Conservation (phyloP, 2,113 vertebrate genomes). For the Upupa epops region DNA sequence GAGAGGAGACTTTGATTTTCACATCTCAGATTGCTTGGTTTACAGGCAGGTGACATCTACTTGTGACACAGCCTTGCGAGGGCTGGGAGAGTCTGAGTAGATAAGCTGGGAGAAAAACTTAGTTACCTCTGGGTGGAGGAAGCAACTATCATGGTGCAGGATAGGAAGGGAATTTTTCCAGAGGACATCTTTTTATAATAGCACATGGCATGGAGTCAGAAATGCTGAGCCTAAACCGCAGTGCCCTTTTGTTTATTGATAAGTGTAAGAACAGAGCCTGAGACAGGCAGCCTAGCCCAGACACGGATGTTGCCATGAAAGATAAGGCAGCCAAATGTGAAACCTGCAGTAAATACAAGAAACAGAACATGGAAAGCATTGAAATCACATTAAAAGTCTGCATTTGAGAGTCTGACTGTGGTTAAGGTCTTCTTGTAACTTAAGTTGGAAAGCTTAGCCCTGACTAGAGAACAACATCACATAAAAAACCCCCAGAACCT, state of each 20-base stretch:
- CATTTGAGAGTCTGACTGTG: background rate
- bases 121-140: background rate
- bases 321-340: slow-evolving; percentile 37
- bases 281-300: slow-evolving; percentile 3
- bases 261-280: slow-evolving; percentile 52
- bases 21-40: background rate
- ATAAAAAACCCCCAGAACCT: background rate
- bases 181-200: slow-evolving; percentile 55
- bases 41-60: background rate
- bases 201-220: slow-evolving; percentile 60
- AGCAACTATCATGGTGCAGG: background rate
- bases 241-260: slow-evolving; percentile 66
- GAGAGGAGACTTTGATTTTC: background rate
- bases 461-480: background rate
- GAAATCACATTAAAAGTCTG: background rate
- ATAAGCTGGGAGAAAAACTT: slow-evolving; percentile 59
- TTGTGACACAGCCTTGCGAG: background rate
- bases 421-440: background rate
- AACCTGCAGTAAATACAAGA: background rate
- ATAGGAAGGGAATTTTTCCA: slow-evolving; percentile 57
- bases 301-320: background rate
- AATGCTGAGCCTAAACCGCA: slow-evolving; percentile 17
- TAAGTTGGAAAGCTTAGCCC: background rate
- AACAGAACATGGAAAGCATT: background rate
- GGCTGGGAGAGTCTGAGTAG: background rate